Base-by-base conservation (phyloP, 1,140 invertebrate species). In the Cyphomyrmex costatus region DNA sequence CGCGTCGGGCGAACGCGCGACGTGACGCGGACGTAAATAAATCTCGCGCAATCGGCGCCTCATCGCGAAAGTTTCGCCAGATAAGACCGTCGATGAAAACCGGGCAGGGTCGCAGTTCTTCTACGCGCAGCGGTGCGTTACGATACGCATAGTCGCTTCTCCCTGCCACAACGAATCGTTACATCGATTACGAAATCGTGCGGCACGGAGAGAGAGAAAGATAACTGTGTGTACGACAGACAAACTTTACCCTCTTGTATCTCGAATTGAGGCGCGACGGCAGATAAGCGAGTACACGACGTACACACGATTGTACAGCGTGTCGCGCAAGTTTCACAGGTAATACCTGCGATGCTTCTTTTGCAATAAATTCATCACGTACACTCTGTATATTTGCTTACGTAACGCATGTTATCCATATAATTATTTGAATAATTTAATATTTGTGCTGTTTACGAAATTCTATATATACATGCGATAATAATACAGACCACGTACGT, bases 241-340 rank as follows among this genome's bases (percentile, higher is more conserved):
- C 77, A 84, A 89, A 89, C 77, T 77, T 89, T 83, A 83, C 77
- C 71, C 10, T 76, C 76, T 86, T 89, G 77, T 89, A 89, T 89
- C 87, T 76, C 56, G 58, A 63, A 66, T 79, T 58, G 46, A 51
- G 56, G 85, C 85, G 79, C 85, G 80, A 83, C 85, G 66, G 58
- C 16, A 84, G 88, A 89, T 89, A 89, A 89, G 77, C n/a, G 24
- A 36, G 56, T 53, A 21, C n/a, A 58, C 42, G 61, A 77, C 24
- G 42, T 51, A 60, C 36, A 30, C 36, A n/a, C 42, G 42, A 46
- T 83, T 74, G 46, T 77, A 78, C n/a, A 19, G 30, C 16, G 82
- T 51, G 74, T 53, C 60, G 82, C 21, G 19, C 16, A 51, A 63
- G 49, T 78, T 65, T 42, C 6, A 10, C 36, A 42, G 51, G 33